Base-by-base conservation (phyloP, 1,140 invertebrate species). In the Drosophila bocqueti region DNA sequence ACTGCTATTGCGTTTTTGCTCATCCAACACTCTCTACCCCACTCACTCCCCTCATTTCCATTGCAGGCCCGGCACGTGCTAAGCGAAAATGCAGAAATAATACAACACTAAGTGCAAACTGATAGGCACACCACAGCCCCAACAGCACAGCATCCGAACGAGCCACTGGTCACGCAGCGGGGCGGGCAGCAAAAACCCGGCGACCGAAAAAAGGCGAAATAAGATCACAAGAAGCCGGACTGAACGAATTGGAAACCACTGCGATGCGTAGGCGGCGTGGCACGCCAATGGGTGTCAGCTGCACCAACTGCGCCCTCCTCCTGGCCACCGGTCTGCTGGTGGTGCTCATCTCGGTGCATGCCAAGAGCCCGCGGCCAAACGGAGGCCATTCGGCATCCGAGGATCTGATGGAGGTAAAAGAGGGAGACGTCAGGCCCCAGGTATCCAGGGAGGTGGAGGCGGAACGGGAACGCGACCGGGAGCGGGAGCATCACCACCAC, bases 301-400 rank as follows among this genome's bases (percentile, higher is more conserved):
- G 61, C 58, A 74, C 73, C 6, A 92, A 92, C 76, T 92, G 83
- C 49, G 85, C 72, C 43, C 63, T 92, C 47, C 65, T 92, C 55
- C 26, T 91, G 73, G 75, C 71, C 62, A 83, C 74, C 24, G 79
- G 65, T 15, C 46, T 92, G 57, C 58, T 92, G 71, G 76, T 92
- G 65, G 82, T 92, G 46, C 59, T 92, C 77, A 92, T 92, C 58
- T 84, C 91, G 36, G 90, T 71, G 55, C 77, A 89, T 69, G 86
- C 73, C 75, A 92, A 86, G 74, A 92, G 83, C 73, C 78, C 87
- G 42, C 75, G 91, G 52, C 42, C 85, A 21, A 76, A 86, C 45
- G 85, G 76, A 42, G 67, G 57, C 55, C 58, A 47, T 36, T 38
- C 66, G 10, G 21, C 45, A 16, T 60, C 77, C 57, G 21, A 34